Evolutionary conservation across 2,888 invertebrate genomes (phyloP).

Genomic region (Lasius platythorax): DNA sequence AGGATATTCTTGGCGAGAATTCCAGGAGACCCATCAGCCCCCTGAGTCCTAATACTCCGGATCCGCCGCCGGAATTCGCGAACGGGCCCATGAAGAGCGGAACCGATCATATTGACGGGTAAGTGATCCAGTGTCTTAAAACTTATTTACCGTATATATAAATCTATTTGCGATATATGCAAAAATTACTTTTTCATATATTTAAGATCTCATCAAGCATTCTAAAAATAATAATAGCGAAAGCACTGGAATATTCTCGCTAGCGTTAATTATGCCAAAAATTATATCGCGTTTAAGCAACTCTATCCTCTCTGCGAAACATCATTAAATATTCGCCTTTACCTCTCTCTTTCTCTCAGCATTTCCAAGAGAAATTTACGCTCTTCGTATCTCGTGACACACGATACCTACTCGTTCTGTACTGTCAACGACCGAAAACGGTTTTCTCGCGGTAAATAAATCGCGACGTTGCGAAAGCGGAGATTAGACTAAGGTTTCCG

Average conservation of each 20-base stretch:
- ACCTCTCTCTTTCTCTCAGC: not conserved
- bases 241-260: not conserved
- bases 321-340: constrained; percentile 16
- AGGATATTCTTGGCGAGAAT: constrained; percentile 82
- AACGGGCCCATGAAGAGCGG: constrained; percentile 77
- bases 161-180: not conserved
- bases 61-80: constrained; percentile 82
- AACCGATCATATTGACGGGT: constrained; percentile 81
- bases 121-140: constrained; percentile 48
- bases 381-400: constrained; percentile 5
- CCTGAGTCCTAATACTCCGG: constrained; percentile 79
- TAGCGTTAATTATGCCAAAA: not conserved
- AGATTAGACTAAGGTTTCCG: constrained; percentile 61
- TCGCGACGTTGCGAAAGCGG: constrained; percentile 59
- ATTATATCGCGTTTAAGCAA: not conserved
- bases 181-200: not conserved
- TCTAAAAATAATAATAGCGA: not conserved
- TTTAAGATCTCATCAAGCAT: constrained; percentile 2
- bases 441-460: constrained; percentile 61
- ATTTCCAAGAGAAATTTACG: constrained; percentile 31
- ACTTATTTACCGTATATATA: constrained; percentile 5
- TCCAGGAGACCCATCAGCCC: constrained; percentile 79
- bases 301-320: not conserved
- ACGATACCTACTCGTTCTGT: constrained; percentile 21
- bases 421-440: constrained; percentile 43